Evolutionary conservation across 2,113 vertebrate species (phyloP), one percentile per base, ranked within the genome.

Genomic region (Madoqua kirkii): DNA sequence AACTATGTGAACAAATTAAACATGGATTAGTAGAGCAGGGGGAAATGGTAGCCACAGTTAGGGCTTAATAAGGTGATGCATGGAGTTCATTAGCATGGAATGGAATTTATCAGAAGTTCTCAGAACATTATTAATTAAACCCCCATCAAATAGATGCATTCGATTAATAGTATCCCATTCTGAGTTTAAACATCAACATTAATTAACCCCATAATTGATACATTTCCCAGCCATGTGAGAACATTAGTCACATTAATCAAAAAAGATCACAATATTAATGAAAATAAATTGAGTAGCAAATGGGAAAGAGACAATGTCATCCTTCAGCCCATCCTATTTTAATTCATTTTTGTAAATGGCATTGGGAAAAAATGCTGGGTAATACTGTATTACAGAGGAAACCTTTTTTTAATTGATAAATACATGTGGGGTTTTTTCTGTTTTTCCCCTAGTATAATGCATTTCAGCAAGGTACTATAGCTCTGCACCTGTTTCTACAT

Each of bases 81-180:
- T 97, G 89, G 79, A 59, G 97, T 98, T 98, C 98, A 98, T 98
- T 98, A 98, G 95, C 71, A 96, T 91, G 88, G 1, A 0, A 81
- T 97, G 84, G 74, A 96, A 97, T 43, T 97, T 48, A 97, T 97
- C 86, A 95, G 95, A 97, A 13, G 45, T 95, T 98, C 95, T 98
- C 98, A 95, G 97, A 98, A 98, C 95, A 97, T 98, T 98, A 98
- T 98, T 99, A 98, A 98, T 98, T 98, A 98, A 98, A 97, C 81
- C 89, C 87, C 92, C 96, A 92, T 98, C 97, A 98, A 95, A 97
- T 96, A 98, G 98, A 98, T 93, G 95, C 89, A 97, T 98, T 98
- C 57, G 92, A 97, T 98, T 98, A 98, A 97, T 95, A 98, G 85
- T 91, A 97, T 96, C 95, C 21, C 54, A 97, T 92, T 95, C 97